A percentile compares a stretch with the other conserved stretches of the same genome.
Conservation (phyloP, 1,140 invertebrate genomes). For the Drosophila arawakana region DNA sequence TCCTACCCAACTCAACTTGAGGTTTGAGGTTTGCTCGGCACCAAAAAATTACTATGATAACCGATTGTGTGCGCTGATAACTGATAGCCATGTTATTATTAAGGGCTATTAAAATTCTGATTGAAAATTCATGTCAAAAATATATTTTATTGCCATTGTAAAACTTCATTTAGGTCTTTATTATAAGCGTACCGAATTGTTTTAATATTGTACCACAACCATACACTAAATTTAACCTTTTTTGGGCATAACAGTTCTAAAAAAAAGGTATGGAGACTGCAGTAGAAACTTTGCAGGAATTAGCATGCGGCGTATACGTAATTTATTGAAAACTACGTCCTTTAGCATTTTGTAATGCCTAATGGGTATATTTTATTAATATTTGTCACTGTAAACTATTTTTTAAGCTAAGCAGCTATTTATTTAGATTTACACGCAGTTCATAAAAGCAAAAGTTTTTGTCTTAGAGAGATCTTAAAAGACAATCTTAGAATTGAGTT, state of each 20-base stretch:
- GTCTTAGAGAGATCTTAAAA: no score
- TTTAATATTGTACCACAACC: conserved; percentile 1
- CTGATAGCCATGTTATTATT: conserved; percentile 84
- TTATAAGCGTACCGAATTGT: conserved; percentile 41
- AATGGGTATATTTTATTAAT: not conserved
- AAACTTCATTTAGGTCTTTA: conserved; percentile 73
- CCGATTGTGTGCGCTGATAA: conserved; percentile 75
- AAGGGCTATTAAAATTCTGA: conserved; percentile 84
- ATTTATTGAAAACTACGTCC: conserved; percentile 5
- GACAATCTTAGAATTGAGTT: no score
- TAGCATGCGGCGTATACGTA: conserved; percentile 28
- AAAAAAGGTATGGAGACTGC: no score
- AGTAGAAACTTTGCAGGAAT: conserved; percentile 2
- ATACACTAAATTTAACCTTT: not conserved
- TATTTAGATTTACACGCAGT: no score
- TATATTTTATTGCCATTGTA: conserved; percentile 79
- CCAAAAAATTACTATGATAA: conserved; percentile 76
- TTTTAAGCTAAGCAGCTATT: no score
- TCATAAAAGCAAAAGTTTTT: no score
- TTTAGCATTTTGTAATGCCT: conserved; percentile 2
- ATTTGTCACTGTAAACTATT: no score
- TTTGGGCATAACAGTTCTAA: no score
- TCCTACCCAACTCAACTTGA: no score
- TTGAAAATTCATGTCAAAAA: conserved; percentile 84
- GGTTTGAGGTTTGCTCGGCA: conserved; percentile 32